Conservation (phyloP, 2,113 vertebrate species). For the Bubo scandiacus region DNA sequence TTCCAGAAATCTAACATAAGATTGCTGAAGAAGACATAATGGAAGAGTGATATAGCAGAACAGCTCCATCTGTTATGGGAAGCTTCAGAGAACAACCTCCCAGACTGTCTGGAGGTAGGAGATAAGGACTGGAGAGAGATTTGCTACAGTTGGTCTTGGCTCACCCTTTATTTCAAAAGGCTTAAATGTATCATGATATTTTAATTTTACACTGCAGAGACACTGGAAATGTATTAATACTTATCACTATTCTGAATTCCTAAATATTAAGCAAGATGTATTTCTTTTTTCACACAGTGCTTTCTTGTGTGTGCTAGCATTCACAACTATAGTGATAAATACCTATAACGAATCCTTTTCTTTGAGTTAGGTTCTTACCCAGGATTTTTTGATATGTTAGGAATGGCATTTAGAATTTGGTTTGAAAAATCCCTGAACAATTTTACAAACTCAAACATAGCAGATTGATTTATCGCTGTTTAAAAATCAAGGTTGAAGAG, state of each 20-base stretch:
- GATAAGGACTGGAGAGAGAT: not conserved
- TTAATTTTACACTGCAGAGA: not conserved
- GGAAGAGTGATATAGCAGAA: not conserved
- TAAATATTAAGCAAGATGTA: not conserved
- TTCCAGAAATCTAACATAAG: not conserved
- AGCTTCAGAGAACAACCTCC: not conserved
- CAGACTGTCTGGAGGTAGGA: not conserved
- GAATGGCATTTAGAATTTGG: not conserved
- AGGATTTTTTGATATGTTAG: not conserved
- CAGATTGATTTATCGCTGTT: not conserved
- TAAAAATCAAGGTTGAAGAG: not conserved
- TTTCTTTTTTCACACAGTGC: accelerated
- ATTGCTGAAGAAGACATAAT: not conserved
- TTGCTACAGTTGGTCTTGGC: not conserved
- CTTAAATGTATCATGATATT: not conserved
- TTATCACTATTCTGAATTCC: not conserved
- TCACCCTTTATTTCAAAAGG: not conserved
- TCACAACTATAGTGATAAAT: not conserved
- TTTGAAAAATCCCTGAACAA: not conserved
- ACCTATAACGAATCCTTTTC: not conserved
- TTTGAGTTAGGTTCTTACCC: not conserved
- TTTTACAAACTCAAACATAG: not conserved
- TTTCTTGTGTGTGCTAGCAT: not conserved
- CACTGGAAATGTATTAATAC: not conserved
- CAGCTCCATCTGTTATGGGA: not conserved